Evolutionary conservation across 2,797 vertebrate species (phyloP), one percentile per base, ranked within the genome.

Genomic region (Lutjanus argentimaculatus): DNA sequence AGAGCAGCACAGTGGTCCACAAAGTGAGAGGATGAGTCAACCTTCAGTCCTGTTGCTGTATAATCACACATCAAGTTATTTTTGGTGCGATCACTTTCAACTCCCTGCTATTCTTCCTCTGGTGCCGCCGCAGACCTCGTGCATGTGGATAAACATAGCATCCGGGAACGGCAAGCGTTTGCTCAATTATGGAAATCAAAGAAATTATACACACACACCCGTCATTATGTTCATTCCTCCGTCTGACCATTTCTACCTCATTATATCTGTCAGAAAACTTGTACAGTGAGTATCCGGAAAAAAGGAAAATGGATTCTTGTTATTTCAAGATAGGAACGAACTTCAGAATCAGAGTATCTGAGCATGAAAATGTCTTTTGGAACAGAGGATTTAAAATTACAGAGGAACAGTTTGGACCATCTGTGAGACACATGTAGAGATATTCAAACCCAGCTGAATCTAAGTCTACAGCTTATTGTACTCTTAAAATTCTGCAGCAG

Each of bases 1-100:
- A 49, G 12, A 58, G 13, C 5, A 6, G 67, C 2, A 8, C 48
- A 51, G 25, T 1, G 0, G 64, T 48, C 42, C 40, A 45, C n/a
- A 55, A 65, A 65, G 63, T 25, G 21, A 69, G 51, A 45, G 55
- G 30, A 67, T 55, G 67, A 80, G 58, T 78, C 61, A 57, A 56
- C 53, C 48, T 21, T 56, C 53, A 43, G 68, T 16, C 25, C 21
- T 30, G 76, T 48, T 53, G 45, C 80, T 68, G 70, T 63, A 62
- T 77, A 79, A 83, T 74, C 67, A 85, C 65, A 72, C 69, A 53
- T 67, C 17, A 9, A 48, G 83, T 74, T 86, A 82, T 83, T 89
- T 82, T 48, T 79, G 77, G 43, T 7, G 51, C 51, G 0, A 46
- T 82, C 67, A 56, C 73, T 75, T 75, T 82, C 63, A 21, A 15